These are phyloP conservation scores for Maniola jurtina DNA, from an alignment of 1,140 invertebrate species.

Conservation along the genomic window DNA sequence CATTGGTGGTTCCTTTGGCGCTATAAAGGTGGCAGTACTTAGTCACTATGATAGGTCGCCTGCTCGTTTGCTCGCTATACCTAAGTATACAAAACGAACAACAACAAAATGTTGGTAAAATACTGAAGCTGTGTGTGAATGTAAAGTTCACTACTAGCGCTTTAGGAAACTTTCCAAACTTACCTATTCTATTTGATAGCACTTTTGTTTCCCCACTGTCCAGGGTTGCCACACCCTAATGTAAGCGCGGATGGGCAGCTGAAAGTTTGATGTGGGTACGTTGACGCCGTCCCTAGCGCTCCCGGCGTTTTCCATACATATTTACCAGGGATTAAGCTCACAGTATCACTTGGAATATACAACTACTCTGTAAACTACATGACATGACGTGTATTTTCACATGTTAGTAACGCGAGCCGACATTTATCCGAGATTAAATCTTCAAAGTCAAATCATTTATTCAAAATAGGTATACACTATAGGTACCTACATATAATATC, in stretches of 20 bases:
- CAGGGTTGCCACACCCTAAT: conserved; percentile 47
- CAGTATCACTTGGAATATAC: conserved; percentile 17
- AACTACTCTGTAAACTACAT: not conserved
- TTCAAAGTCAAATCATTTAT: too few species aligned
- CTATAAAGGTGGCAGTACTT: too few species aligned
- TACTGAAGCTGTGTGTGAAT: too few species aligned
- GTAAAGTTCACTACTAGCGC: too few species aligned
- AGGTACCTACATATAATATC: too few species aligned
- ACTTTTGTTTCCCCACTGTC: conserved; percentile 34
- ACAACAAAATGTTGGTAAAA: too few species aligned
- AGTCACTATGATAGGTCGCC: too few species aligned
- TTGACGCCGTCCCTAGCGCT: conserved; percentile 41
- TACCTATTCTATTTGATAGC: conserved; percentile 1
- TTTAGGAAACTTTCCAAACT: not conserved
- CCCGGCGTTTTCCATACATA: conserved; percentile 20
- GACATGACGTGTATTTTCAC: not conserved
- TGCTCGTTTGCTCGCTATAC: too few species aligned
- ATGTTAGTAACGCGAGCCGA: not conserved
- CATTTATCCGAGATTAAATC: too few species aligned
- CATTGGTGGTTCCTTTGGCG: too few species aligned
- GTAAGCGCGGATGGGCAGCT: conserved; percentile 51
- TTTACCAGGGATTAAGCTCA: conserved; percentile 13
- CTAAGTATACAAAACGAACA: too few species aligned
- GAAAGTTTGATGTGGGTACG: conserved; percentile 62
- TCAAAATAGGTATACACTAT: too few species aligned